Percentiles rank a stretch among this genome's conserved stretches.
phyloP scores from a whole-genome alignment of 37 sponge, comb jelly and placozoan species.

The Crambe crambe region DNA sequence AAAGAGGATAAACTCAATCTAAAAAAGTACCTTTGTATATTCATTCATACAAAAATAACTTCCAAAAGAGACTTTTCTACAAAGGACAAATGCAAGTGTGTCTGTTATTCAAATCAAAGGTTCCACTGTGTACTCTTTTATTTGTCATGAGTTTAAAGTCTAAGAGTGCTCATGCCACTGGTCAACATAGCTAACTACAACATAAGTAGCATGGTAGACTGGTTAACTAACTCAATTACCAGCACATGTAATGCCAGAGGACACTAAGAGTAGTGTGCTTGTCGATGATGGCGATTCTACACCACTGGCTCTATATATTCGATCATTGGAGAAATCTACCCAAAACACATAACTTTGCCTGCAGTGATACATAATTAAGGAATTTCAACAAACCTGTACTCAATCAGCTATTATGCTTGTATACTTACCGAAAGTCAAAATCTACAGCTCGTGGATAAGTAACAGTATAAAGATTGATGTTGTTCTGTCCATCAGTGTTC shows the following conservation, averaged over 20 bases:
- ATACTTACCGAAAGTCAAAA: constrained; percentile 13
- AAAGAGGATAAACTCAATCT: too few species aligned
- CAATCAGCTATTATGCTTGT: constrained; percentile 1
- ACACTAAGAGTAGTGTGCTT: background rate
- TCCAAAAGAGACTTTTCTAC: too few species aligned
- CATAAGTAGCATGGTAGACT: too few species aligned
- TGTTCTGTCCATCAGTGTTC: constrained; percentile 15
- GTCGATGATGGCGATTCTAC: background rate
- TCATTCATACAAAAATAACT: too few species aligned
- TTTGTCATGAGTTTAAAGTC: too few species aligned
- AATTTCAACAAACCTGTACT: background rate
- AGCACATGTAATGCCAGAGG: background rate
- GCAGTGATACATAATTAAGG: background rate
- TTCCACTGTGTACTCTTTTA: too few species aligned
- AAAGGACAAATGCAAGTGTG: too few species aligned
- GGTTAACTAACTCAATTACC: too few species aligned
- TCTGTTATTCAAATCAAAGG: too few species aligned
- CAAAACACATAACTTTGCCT: constrained; percentile 17
- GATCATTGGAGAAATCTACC: background rate
- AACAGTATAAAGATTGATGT: background rate
- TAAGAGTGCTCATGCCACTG: too few species aligned
- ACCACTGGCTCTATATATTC: background rate
- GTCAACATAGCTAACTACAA: too few species aligned
- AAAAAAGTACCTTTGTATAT: too few species aligned
- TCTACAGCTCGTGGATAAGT: constrained; percentile 14